Evolutionary conservation across 2,797 vertebrate genomes (phyloP), one percentile per base, ranked within the genome.

Genomic region (Toxotes lorentzi): DNA sequence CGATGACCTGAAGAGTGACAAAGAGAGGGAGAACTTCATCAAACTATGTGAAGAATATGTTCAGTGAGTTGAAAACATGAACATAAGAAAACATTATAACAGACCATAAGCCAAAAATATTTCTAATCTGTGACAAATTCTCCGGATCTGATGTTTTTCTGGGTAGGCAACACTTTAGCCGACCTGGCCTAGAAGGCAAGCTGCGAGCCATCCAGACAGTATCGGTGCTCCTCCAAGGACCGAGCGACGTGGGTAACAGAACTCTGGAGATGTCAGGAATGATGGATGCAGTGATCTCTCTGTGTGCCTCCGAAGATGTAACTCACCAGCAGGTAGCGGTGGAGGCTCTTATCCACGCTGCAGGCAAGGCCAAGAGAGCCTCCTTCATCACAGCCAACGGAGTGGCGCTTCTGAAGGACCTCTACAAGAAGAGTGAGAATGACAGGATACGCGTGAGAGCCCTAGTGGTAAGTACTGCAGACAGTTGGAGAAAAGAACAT

Each of bases 351-450:
- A 99, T 99, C 91, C 97, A 99, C 0, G 98, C 98, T 0, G 97
- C 97, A 0, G 98, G 97, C 81, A 99, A 99, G 88, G 97, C 98
- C 78, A 99, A 99, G 92, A 96, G 97, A 0, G 98, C 98, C 19
- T 97, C 98, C 0, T 99, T 99, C 90, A 99, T 99, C 92, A 99
- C 97, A 0, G 96, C 97, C 86, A 98, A 99, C 0, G 98, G 98
- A 0, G 98, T 99, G 78, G 94, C 96, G 0, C 95, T 99, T 48
- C 96, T 99, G 2, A 99, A 99, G 87, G 98, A 99, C 88, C 97
- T 99, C 68, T 99, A 99, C 91, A 99, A 98, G 93, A 96, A 96
- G 83, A 99, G 98, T 0, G 96, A 98, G 81, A 96, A 95, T 64
- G 98, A 99, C 94, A 95, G 96, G 89, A 99, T 99, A 91, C 96